Base-by-base conservation (phyloP, 2,113 vertebrate species). In the Eclectus roratus region DNA sequence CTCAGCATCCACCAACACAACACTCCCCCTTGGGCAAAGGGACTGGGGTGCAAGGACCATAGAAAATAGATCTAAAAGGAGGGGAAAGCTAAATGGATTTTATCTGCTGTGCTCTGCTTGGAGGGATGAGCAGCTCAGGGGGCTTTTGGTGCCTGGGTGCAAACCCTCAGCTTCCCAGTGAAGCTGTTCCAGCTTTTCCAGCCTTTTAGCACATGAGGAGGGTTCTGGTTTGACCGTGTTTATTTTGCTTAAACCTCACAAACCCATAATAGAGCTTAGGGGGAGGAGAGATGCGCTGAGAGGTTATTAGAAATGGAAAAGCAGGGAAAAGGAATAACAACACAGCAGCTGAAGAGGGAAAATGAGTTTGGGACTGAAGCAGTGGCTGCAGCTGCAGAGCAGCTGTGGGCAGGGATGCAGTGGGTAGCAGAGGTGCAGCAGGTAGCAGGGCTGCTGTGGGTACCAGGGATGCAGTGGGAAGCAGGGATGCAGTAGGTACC, bases 221-320 rank as follows among this genome's bases (percentile, higher is more conserved):
- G 93, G 96, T 93, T 94, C 87, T 94, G 94, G 89, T 97, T 96
- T 92, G 91, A 80, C 91, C 53, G 39, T 89, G 93, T 97, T 98
- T 98, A 94, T 98, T 97, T 97, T 98, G 94, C 63, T 96, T 96
- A 94, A 97, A 96, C 66, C 91, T 97, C 96, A 68, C 92, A 89
- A 95, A 91, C 65, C 85, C 92, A 52, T 95, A 92, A 85, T 77
- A 92, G 44, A 94, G 83, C 78, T 92, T 7, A 1, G 80, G 76
- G 39, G 31, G 61, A 69, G 50, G 21, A 21, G 78, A 66, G 56
- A 85, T 92, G 64, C 68, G 61, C 76, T 64, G 91, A 49, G 83
- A 92, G 27, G 19, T 37, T 63, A 56, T 89, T 41, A 21, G 31
- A 69, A 72, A 41, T 3, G 31, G 9, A 71, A 73, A 70, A 37